Conservation (phyloP, 2,113 vertebrate genomes). For the Tylochromis polylepis region DNA sequence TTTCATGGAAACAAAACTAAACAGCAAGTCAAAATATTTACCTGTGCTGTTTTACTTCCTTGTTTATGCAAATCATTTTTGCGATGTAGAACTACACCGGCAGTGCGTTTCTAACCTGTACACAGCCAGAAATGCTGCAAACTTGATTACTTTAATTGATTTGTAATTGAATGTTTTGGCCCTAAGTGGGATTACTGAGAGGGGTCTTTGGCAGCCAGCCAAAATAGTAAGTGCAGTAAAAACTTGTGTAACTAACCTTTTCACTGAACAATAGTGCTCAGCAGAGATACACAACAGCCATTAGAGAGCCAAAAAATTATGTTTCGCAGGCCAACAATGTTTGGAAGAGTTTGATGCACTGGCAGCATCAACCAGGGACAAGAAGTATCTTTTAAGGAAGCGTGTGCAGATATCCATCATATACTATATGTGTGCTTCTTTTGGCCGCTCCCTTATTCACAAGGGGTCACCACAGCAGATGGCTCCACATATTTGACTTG, state of each 20-base stretch:
- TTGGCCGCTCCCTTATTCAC: neutral
- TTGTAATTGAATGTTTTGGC: neutral
- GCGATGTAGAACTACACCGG: neutral
- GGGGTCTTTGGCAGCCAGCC: neutral
- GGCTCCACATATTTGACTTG: neutral
- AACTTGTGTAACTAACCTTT: neutral
- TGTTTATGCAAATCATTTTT: neutral
- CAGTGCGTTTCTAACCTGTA: neutral
- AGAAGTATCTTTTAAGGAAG: neutral
- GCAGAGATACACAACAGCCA: neutral
- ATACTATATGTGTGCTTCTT: neutral
- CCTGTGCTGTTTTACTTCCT: neutral
- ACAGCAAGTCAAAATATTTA: neutral
- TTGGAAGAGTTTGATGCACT: neutral
- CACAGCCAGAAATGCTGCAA: neutral
- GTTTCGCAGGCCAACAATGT: neutral
- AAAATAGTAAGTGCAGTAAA: neutral
- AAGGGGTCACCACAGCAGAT: neutral
- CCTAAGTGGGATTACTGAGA: neutral
- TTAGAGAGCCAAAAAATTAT: neutral
- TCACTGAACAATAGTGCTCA: neutral
- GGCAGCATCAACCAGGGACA: neutral
- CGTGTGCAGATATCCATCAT: neutral
- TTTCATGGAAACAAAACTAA: neutral
- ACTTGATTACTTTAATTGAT: neutral